These are phyloP conservation scores for Zalophus californianus DNA, from an alignment of 2,797 vertebrate species.

Conservation along the genomic window DNA sequence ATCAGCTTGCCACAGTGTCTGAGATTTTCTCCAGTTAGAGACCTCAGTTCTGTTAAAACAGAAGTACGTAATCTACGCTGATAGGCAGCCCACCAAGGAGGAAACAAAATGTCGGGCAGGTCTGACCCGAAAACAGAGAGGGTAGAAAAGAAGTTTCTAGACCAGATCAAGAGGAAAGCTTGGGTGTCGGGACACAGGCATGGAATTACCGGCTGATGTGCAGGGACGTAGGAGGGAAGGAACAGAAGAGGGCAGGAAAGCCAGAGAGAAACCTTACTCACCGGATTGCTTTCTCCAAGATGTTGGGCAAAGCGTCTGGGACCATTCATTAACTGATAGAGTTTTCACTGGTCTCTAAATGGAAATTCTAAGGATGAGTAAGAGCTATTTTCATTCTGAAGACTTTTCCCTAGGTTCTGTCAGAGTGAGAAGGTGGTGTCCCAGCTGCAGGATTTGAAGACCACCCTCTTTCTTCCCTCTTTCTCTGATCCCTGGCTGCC, in stretches of 20 bases:
- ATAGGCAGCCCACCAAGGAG: neutral
- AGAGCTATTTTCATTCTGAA: neutral
- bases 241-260: neutral
- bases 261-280: too few species aligned
- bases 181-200: fast-evolving
- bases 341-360: neutral
- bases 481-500: neutral
- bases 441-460: neutral
- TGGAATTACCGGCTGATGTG: neutral
- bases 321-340: too few species aligned
- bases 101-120: neutral
- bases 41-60: neutral
- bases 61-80: too few species aligned
- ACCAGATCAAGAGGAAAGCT: neutral
- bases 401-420: neutral
- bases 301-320: fast-evolving
- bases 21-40: neutral
- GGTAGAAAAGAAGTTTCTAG: neutral
- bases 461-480: neutral
- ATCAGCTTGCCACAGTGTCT: neutral
- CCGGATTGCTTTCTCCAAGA: neutral
- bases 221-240: too few species aligned
- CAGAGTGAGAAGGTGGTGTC: neutral
- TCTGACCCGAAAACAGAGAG: neutral
- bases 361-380: neutral